These are phyloP conservation scores for Ypsolopha sequella DNA, from an alignment of 2,888 invertebrate genomes.

Conservation along the genomic window DNA sequence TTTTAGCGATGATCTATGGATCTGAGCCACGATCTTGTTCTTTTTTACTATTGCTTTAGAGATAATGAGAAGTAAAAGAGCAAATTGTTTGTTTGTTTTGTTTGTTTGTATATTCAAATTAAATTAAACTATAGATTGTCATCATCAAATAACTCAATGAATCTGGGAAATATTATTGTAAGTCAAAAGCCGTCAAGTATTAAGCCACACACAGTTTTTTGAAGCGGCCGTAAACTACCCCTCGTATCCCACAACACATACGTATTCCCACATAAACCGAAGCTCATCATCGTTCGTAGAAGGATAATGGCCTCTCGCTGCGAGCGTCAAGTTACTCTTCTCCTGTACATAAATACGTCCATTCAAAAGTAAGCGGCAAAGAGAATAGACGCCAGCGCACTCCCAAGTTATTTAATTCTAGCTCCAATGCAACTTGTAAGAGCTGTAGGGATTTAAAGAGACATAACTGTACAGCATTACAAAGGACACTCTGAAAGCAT, in stretches of 20 bases:
- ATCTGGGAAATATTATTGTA: no score
- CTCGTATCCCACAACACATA: neutral
- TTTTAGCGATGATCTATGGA: no score
- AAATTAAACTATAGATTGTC: no score
- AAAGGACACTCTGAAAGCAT: neutral
- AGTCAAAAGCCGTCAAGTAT: neutral
- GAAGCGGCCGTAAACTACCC: neutral
- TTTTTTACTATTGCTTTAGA: no score
- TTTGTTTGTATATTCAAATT: no score
- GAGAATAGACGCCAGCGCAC: slow-evolving; percentile 4
- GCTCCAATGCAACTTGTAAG: slow-evolving; percentile 6
- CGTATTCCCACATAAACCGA: neutral
- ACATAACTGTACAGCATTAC: neutral
- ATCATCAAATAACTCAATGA: no score
- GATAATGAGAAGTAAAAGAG: no score
- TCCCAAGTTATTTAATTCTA: slow-evolving; percentile 5
- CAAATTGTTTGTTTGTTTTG: no score
- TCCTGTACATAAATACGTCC: slow-evolving; percentile 11
- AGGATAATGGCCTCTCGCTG: slow-evolving; percentile 17
- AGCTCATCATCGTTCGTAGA: slow-evolving; percentile 8
- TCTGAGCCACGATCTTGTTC: no score
- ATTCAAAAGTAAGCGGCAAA: slow-evolving; percentile 8
- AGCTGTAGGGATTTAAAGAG: slow-evolving; percentile 5
- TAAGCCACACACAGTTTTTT: neutral
- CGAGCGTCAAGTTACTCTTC: slow-evolving; percentile 13